A percentile compares a stretch with the other conserved stretches of the same genome.
These are phyloP conservation scores for Gnathonemus longibarbis DNA, from an alignment of 2,113 vertebrate genomes.

Conservation along the genomic window DNA sequence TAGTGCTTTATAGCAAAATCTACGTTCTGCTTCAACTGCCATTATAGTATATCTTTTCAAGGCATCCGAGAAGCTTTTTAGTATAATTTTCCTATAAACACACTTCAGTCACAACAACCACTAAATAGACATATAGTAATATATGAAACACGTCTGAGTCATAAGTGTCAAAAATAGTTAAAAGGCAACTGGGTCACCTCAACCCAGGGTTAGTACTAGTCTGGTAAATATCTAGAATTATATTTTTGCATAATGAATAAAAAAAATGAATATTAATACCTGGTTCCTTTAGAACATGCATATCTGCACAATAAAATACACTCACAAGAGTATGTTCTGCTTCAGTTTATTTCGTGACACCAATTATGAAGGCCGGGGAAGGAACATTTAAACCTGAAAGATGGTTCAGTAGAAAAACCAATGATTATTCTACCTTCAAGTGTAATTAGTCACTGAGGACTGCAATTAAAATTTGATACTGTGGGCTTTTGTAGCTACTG, in stretches of 20 bases:
- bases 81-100: background rate
- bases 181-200: background rate
- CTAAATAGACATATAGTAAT: background rate
- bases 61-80: background rate
- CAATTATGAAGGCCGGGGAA: background rate
- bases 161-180: background rate
- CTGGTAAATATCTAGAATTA: background rate
- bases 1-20: background rate
- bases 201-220: background rate
- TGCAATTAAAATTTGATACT: conserved; percentile 36
- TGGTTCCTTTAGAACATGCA: background rate
- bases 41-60: background rate
- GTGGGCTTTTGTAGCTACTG: conserved; percentile 37
- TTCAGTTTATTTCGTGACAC: background rate
- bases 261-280: background rate
- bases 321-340: background rate
- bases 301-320: background rate
- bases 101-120: background rate
- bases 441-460: conserved; percentile 33
- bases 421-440: conserved; percentile 29
- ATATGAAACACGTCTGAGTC: background rate
- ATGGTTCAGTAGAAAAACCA: conserved; percentile 2
- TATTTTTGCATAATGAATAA: background rate
- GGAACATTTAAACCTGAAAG: conserved; percentile 3
- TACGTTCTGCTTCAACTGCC: background rate